Evolutionary conservation across 2,113 vertebrate species (phyloP), one percentile per base, ranked within the genome.

Genomic region (Astur gentilis): DNA sequence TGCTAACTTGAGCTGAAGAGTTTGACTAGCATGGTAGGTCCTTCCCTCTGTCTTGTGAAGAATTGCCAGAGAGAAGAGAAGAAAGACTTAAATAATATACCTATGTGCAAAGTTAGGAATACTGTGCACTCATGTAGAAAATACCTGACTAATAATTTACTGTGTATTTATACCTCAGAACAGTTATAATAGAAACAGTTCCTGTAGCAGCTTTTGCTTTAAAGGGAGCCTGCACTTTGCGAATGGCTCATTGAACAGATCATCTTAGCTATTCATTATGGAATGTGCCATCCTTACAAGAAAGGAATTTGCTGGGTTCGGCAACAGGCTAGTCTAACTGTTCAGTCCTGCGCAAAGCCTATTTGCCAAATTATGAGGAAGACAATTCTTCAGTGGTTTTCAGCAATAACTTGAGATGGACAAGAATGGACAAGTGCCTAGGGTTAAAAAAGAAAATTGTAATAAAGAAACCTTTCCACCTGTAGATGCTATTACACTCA

Each of bases 81-180:
- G 1, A 82, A 95, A 75, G 10, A 13, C 81, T 95, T 97, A 95
- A 94, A 62, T 38, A 72, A 76, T 32, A 77, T 38, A 12, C 17
- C 42, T n/a, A 4, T n/a, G 49, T 54, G 44, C 21, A 82, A 82
- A 93, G 57, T 71, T 78, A 69, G 50, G 31, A 75, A 87, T 89
- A 84, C 19, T 52, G 61, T 78, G 83, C 77, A 91, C n/a, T 38
- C 77, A 58, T 16, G 44, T 36, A 91, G 77, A 93, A 90, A 95
- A 95, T 70, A 89, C 77, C 87, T 87, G 83, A 84, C 77, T 95
- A 91, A 95, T 92, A 89, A 91, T 95, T 91, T 71, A 69, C 61
- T 42, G 25, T 77, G 54, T 82, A 91, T 94, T 89, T 96, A 87
- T 85, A 95, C 65, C 61, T 96, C 69, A 55, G 62, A 92, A 79